phyloP scores from a whole-genome alignment of 1,140 invertebrate species.

The Drosophila fuyamai region DNA sequence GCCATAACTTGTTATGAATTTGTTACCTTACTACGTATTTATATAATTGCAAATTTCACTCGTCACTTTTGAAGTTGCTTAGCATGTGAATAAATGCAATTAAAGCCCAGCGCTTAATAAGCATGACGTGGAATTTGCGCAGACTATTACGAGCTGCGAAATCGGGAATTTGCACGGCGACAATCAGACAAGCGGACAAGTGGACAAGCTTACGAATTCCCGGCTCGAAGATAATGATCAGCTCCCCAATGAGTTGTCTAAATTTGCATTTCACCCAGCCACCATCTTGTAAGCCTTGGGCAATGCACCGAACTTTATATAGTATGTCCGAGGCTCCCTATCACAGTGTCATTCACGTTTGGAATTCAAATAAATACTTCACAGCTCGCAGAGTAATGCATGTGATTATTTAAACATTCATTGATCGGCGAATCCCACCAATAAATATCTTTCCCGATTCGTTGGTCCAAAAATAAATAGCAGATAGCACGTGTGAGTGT shows the following conservation, averaged over 20 bases:
- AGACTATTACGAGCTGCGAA: constrained; percentile 22
- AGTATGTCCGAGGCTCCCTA: constrained; percentile 2
- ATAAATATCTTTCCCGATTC: constrained; percentile 20
- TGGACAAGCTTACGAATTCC: constrained; percentile 12
- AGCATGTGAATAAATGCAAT: constrained; percentile 61
- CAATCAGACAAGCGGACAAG: too few relatives aligned
- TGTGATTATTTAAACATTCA: constrained; percentile 42
- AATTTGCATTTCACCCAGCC: constrained; percentile 34
- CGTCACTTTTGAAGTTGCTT: constrained; percentile 59
- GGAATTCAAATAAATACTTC: constrained; percentile 4
- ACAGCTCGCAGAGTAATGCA: constrained; percentile 19
- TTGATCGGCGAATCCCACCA: constrained; percentile 19
- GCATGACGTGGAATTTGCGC: constrained; percentile 60
- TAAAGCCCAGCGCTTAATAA: constrained; percentile 63
- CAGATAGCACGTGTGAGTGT: constrained; percentile 34
- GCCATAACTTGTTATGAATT: constrained; percentile 39
- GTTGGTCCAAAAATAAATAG: constrained; percentile 25
- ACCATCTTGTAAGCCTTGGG: constrained; percentile 30
- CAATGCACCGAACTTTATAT: constrained; percentile 14
- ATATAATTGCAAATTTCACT: constrained; percentile 80
- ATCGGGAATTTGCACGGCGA: constrained; percentile 7
- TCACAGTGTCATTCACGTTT: constrained; percentile 50
- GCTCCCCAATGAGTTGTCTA: constrained; percentile 18
- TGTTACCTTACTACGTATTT: constrained; percentile 55
- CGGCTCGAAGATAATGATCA: constrained; percentile 13